Evolutionary conservation across 1,140 invertebrate genomes (phyloP), one percentile per base, ranked within the genome.

Genomic region (Drosophila micromelanica): DNA sequence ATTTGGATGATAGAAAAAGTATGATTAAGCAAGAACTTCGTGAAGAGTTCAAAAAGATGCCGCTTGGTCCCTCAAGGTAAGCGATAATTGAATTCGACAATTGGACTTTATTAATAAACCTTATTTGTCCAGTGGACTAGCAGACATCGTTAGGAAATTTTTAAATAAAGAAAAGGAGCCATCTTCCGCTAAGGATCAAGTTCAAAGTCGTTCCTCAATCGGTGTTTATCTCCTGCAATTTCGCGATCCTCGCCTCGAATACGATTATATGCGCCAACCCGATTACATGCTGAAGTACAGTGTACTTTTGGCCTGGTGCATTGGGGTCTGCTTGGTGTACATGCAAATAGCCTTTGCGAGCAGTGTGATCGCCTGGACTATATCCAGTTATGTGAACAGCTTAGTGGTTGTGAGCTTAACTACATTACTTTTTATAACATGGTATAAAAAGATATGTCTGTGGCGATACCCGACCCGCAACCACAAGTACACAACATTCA

Each of bases 381-480:
- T 0, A 0, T 57, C 56, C 38, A 3, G 23, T 11, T 40, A 27
- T 37, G 12, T 54, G 7, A 37, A 63, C 23, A 0, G 13, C 2
- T 0, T 46, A 2, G 9, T 62, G 1, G 13, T 90, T 6, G 0
- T 90, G 0, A 4, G 80, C 12, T 64, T 93, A 1, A 46, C 82
- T 3, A 5, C 45, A 0, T 38, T 93, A 3, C 40, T 93, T 5
- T 73, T 91, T 4, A 45, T 93, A 8, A 72, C 89, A 0, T 93
- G 92, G 92, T 89, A 80, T 9, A 90, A 92, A 32, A 86, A 90
- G 43, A 5, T 92, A 0, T 92, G 85, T 20, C 93, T 92, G 65
- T 92, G 93, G 37, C 73, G 82, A 9, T 93, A 93, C 4, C 93
- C 94, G 7, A 93, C n/a, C n/a, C n/a, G n/a, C 93, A 80, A 95